These are phyloP conservation scores for Ellobium chinense DNA, from an alignment of 2,888 invertebrate species.

Conservation along the genomic window DNA sequence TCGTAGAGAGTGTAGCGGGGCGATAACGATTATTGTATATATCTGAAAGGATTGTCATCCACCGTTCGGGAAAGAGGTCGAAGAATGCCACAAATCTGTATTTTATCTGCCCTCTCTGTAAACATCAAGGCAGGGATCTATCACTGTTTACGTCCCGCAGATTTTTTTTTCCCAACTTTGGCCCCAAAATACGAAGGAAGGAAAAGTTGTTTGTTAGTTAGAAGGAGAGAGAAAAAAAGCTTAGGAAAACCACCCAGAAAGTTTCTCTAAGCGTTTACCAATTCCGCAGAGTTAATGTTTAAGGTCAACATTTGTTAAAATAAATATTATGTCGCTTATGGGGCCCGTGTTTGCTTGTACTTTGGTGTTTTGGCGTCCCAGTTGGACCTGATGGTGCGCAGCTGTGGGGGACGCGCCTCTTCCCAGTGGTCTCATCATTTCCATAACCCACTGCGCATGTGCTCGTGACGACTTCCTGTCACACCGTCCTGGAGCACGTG, in stretches of 20 bases:
- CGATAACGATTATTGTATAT: too few relatives aligned
- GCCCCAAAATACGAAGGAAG: neutral
- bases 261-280: conserved; percentile 42
- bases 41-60: too few relatives aligned
- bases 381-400: neutral
- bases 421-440: conserved; percentile 26
- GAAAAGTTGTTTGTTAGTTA: neutral
- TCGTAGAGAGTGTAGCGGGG: too few relatives aligned
- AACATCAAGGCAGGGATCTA: too few relatives aligned
- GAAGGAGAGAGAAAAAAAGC: neutral
- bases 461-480: conserved; percentile 4
- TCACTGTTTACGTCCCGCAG: neutral
- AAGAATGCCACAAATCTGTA: neutral
- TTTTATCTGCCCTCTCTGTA: neutral
- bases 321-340: conserved; percentile 57
- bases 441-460: neutral
- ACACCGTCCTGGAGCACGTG: neutral
- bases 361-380: conserved; percentile 30
- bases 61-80: neutral
- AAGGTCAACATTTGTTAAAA: conserved; percentile 58
- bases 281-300: conserved; percentile 51
- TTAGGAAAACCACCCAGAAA: conserved; percentile 46
- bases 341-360: conserved; percentile 50
- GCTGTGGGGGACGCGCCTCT: conserved; percentile 13
- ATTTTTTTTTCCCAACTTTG: neutral